Base-by-base conservation (phyloP, 2,888 invertebrate genomes). In the Mycalesis mineus region DNA sequence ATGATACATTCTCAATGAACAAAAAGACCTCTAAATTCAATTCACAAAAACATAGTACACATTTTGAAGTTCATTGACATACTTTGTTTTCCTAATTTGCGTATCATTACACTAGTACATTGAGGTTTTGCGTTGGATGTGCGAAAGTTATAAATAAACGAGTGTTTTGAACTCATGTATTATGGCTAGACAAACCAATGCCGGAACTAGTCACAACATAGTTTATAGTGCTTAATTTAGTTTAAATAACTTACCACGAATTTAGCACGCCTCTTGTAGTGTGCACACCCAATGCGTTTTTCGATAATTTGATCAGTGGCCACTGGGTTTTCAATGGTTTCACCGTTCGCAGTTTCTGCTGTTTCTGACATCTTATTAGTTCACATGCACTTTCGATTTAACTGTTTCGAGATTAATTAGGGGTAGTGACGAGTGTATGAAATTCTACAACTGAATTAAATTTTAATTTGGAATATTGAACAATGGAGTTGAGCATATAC, bases 201-300 rank as follows among this genome's bases (percentile, higher is more conserved):
- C 22, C 22, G 22, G 22, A 22, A 22, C 22, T 22, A 22, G n/a
- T n/a, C 5, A 22, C 2, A 22, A 37, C 22, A 22, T 11, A 9
- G 7, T n/a, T 15, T 50, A 55, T 58, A 51, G 11, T 51, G 48
- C 41, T 39, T 53, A 31, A 9, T 9, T 55, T 17, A 28, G 50
- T 17, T 42, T 5, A 1, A 15, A 51, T 29, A 14, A 90, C 94
- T 92, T 90, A 96, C 96, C 90, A 96, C 95, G 85, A 96, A 95
- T 88, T 95, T 95, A 49, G 95, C 95, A 79, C 95, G 93, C 72
- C 96, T 91, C 79, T 95, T 95, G 77, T 96, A 96, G 87, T 96
- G 96, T 68, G 93, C 92, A 84, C 96, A 96, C 58, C 96, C 96
- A 65, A 92, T 84, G 22, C 91, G 87, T 80, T 92, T 90, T 72